Evolutionary conservation across 2,888 invertebrate species (phyloP), one percentile per base, ranked within the genome.

Genomic region (Aromia moschata): DNA sequence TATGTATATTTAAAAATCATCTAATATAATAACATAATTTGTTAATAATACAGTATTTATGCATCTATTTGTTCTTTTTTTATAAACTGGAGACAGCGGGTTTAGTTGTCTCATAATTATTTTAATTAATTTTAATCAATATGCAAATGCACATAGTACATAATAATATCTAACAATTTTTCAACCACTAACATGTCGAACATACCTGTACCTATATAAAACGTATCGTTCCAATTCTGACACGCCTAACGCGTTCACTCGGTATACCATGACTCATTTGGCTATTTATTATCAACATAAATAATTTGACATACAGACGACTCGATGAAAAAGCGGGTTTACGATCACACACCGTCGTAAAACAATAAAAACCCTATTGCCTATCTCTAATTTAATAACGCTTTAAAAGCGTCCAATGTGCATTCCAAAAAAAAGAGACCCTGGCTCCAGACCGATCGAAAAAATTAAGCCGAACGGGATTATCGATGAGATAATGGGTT

Each of bases 361-460:
- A 33, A 33, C 33, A 33, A 33, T 33, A 33, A 33, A 33, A 33
- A 33, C 2, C n/a, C 5, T 33, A 33, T 33, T 11, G 33, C n/a
- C n/a, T n/a, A n/a, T 25, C 4, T 25, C 33, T 33, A 33, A 33
- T 33, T 33, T 33, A 33, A 33, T 7, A 33, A n/a, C 33, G 11
- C n/a, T 33, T 33, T 33, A n/a, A 33, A 33, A 33, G 10, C 33
- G 5, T 33, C n/a, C 33, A 33, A 33, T 33, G 33, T 33, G 33
- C 33, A 11, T 33, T 11, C 33, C n/a, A 33, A n/a, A n/a, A n/a
- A n/a, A n/a, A n/a, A 33, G 7, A n/a, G 7, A 33, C n/a, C n/a
- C 10, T 33, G 33, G 33, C 33, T 33, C 33, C 33, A 33, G 33
- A 33, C 33, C n/a, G 33, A 33, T 33, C n/a, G 33, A 33, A 11